phyloP scores from a whole-genome alignment of 2,888 invertebrate genomes.

The Epiblema foenella region DNA sequence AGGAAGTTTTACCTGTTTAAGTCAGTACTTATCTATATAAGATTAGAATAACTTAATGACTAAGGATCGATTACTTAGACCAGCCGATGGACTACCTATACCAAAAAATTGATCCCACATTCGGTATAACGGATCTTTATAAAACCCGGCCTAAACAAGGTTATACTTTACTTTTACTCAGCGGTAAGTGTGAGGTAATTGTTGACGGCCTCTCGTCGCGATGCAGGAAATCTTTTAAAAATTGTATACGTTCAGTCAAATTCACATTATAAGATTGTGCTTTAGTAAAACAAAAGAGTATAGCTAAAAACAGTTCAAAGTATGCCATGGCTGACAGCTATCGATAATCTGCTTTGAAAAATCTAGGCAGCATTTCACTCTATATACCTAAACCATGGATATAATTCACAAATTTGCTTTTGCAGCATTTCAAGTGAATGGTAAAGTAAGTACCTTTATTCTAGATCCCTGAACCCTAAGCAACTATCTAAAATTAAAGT shows the following conservation, averaged over 20 bases:
- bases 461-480: neutral
- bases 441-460: neutral
- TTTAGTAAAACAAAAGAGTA: conserved; percentile 2
- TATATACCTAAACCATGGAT: neutral
- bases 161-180: conserved; percentile 33
- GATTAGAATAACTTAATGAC: too few relatives aligned
- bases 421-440: neutral
- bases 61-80: too few relatives aligned
- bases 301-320: conserved; percentile 8
- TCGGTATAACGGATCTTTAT: too few relatives aligned
- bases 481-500: neutral
- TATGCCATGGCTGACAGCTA: conserved; percentile 1
- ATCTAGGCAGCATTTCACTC: neutral
- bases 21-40: too few relatives aligned
- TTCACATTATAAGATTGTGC: neutral
- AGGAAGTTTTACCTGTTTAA: too few relatives aligned
- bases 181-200: conserved; percentile 39
- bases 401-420: neutral
- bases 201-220: conserved; percentile 29
- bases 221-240: conserved; percentile 39
- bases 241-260: conserved; percentile 19
- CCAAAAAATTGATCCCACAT: too few relatives aligned
- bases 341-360: neutral
- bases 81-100: too few relatives aligned
- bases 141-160: too few relatives aligned